Conservation (phyloP, 2,113 vertebrate genomes). For the Scortum barcoo region DNA sequence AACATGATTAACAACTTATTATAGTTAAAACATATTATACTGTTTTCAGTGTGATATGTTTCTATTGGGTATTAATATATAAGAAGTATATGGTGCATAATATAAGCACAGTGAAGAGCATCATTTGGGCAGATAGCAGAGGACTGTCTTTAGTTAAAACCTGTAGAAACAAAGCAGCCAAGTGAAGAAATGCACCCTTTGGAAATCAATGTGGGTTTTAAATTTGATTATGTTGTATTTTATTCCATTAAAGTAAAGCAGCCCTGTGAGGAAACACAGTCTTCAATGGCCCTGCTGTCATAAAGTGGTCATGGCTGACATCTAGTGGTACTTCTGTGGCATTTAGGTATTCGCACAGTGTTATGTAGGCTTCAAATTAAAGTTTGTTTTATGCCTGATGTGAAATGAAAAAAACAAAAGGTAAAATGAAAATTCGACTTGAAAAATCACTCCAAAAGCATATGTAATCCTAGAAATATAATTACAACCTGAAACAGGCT, state of each 20-base stretch:
- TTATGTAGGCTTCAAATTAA: neutral
- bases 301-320: conserved; percentile 44
- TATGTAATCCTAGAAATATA: neutral
- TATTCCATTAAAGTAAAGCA: neutral
- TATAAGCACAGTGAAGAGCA: conserved; percentile 11
- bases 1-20: neutral
- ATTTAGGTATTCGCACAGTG: neutral
- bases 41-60: no score
- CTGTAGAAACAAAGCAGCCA: neutral
- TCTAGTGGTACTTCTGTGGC: conserved; percentile 50
- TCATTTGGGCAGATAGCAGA: neutral
- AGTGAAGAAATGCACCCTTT: neutral
- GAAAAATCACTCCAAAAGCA: neutral
- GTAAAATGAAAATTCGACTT: neutral
- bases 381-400: neutral
- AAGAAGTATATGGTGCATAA: neutral
- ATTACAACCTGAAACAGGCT: neutral
- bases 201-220: neutral
- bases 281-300: neutral
- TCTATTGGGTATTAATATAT: neutral
- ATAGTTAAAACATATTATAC: neutral
- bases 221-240: neutral
- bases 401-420: neutral
- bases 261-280: neutral
- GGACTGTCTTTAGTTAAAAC: conserved; percentile 5